phyloP scores from a whole-genome alignment of 2,113 vertebrate genomes.

The Myotis brandtii region DNA sequence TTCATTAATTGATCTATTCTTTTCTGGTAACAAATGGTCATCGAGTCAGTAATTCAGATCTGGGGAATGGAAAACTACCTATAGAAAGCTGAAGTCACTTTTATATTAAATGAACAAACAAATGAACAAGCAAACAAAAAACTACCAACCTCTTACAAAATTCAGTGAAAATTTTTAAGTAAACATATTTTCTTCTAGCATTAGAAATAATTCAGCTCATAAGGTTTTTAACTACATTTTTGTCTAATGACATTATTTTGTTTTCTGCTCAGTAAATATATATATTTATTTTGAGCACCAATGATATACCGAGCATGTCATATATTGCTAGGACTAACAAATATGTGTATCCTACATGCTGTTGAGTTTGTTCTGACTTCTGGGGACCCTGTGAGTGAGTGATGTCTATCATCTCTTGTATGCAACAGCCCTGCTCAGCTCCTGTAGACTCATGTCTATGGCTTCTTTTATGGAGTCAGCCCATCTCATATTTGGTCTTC shows the following conservation, averaged over 20 bases:
- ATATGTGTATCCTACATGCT: background rate
- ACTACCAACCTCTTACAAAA: background rate
- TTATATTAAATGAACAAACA: background rate
- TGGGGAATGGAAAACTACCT: background rate
- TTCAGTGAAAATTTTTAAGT: background rate
- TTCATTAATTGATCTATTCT: background rate
- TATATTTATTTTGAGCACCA: background rate
- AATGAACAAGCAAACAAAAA: background rate
- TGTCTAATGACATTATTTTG: background rate
- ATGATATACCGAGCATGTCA: background rate
- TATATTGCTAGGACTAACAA: background rate
- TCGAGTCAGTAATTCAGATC: background rate
- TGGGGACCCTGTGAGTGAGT: too few relatives aligned
- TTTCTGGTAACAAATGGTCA: background rate
- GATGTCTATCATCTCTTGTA: too few relatives aligned
- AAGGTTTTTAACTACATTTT: background rate
- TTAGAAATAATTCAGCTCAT: background rate
- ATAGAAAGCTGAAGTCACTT: background rate
- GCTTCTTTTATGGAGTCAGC: too few relatives aligned
- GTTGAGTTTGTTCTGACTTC: too few relatives aligned
- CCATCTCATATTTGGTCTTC: too few relatives aligned
- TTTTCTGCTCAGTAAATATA: background rate
- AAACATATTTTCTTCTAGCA: background rate
- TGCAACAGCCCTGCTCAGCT: too few relatives aligned
- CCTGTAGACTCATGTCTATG: too few relatives aligned